Base-by-base conservation (phyloP, 2,888 invertebrate species). In the Malthinus seriepunctatus region DNA sequence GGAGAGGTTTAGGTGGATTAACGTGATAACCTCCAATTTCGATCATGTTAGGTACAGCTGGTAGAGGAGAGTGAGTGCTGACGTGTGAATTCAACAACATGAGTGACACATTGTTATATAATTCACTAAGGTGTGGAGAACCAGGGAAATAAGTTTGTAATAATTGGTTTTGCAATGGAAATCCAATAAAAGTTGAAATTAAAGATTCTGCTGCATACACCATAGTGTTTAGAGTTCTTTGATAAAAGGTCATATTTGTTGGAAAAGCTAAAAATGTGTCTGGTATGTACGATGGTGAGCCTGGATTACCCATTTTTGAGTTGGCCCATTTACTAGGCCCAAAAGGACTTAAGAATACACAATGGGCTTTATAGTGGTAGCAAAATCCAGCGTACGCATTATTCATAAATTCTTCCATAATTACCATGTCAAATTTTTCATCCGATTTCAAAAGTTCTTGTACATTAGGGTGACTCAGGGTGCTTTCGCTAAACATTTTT, bases 1-100 rank as follows among this genome's bases (percentile, higher is more conserved):
- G 70, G n/a, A 68, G 44, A 5, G 8, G 9, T 62, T 74, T 70
- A 1, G 72, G 64, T 1, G 70, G 62, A 51, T 63, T 59, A 1
- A 76, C 63, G 51, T 86, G 86, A 46, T 81, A 70, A 23, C 86
- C 86, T 11, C 85, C 86, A 47, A 86, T 79, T 67, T 85, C 83
- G 3, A 85, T 75, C 57, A 84, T 76, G 67, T 83, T 84, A 0
- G 85, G 85, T 7, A 83, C 77, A 32, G 81, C 77, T 0, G 86
- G 84, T 4, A 77, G 71, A 0, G 83, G 77, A 3, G 75, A 67
- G 52, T 81, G 80, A 47, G 81, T 79, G 69, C 82, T 83, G 45
- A 80, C 80, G 69, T 86, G 85, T 1, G 75, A 71, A 38, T 73
- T 71, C 8, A 73, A 23, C 0, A 77, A 56, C 12, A 75, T 63